Base-by-base conservation (phyloP, 2,888 invertebrate species). In the Beris morrisii region DNA sequence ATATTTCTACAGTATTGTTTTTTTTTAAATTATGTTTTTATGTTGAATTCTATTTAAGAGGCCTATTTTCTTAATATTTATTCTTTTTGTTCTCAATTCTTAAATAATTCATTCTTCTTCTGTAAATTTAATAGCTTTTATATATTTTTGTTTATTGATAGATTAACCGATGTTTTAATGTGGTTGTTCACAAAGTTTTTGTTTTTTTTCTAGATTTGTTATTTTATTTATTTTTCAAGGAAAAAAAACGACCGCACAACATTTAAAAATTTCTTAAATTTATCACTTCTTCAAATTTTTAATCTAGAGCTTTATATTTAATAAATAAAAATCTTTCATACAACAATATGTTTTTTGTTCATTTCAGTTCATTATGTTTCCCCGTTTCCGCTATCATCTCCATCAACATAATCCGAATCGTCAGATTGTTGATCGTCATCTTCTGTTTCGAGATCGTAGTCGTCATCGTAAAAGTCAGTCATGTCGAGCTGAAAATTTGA, bases 381-480 rank as follows among this genome's bases (percentile, higher is more conserved):
- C 71, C 93, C 94, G 82, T 94, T 94, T 73, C 93, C 94, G 82
- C 93, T 93, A 81, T 94, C 93, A 78, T 93, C 93, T 65, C 88
- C 93, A 75, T 92, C 92, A 54, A 84, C 87, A 74, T 87, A 87
- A 65, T 87, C 88, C 45, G 88, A 89, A 63, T 87, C 90, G 64
- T 87, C 88, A 50, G 85, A 83, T 69, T 86, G 86, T 72, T 88
- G 84, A 74, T 88, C 86, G 72, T 84, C 84, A 76, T 87, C 87
- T 75, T 90, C 89, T 3, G 88, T 86, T 74, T 89, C 89, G 71
- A 93, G 85, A 78, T 94, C 95, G 79, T 95, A 95, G 78, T 95
- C 95, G 79, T 95, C 95, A 77, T 95, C 95, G 83, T 96, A 96
- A 82, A 95, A 96, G 81, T 97, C 97, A 72, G 94, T 93, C 88